Percentiles rank a stretch among this genome's conserved stretches.
phyloP scores from a whole-genome alignment of 2,113 vertebrate genomes.

The Eleginops maclovinus region DNA sequence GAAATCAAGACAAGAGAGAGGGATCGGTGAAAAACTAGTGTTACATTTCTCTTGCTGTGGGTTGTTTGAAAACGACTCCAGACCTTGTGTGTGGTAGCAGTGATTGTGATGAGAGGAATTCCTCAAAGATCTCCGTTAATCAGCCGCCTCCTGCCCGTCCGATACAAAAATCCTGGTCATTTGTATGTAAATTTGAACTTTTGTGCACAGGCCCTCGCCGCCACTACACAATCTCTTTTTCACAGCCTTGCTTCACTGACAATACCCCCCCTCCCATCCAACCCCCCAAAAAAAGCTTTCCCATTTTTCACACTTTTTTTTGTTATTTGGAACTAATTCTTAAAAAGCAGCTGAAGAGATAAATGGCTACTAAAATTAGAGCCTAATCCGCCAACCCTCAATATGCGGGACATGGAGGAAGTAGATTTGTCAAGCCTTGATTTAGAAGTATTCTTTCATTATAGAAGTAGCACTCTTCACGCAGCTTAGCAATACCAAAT shows the following conservation, averaged over 20 bases:
- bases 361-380: slow-evolving; percentile 79
- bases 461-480: slow-evolving; percentile 72
- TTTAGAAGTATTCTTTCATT: slow-evolving; percentile 78
- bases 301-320: slow-evolving; percentile 69
- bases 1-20: neutral
- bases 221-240: slow-evolving; percentile 62
- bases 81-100: slow-evolving; percentile 22
- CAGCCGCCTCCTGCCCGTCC: slow-evolving; percentile 31
- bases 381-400: slow-evolving; percentile 74
- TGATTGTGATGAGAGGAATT: slow-evolving; percentile 27
- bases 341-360: slow-evolving; percentile 74
- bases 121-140: slow-evolving; percentile 41
- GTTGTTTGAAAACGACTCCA: slow-evolving; percentile 47
- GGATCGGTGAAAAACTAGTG: neutral
- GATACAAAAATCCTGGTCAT: slow-evolving; percentile 32
- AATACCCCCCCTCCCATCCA: slow-evolving; percentile 55
- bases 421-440: slow-evolving; percentile 82
- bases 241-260: slow-evolving; percentile 56
- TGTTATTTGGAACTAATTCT: slow-evolving; percentile 79
- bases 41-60: slow-evolving; percentile 44
- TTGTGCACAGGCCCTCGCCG: slow-evolving; percentile 43
- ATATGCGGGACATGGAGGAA: slow-evolving; percentile 76
- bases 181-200: slow-evolving; percentile 59
- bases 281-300: slow-evolving; percentile 45
- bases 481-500: slow-evolving; percentile 72